These are phyloP conservation scores for Labrus mixtus DNA, from an alignment of 2,113 vertebrate genomes.

Conservation along the genomic window DNA sequence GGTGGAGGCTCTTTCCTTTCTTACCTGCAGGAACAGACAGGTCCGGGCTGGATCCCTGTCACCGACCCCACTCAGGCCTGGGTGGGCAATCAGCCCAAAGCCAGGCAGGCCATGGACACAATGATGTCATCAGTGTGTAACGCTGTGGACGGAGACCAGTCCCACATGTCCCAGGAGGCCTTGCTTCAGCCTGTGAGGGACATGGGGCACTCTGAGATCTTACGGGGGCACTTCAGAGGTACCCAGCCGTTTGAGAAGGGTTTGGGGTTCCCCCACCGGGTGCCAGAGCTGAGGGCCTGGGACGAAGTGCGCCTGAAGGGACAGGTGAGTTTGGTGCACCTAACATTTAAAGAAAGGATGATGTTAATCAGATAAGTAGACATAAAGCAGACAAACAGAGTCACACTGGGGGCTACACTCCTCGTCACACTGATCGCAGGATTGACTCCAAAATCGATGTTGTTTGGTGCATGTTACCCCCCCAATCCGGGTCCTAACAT, in stretches of 20 bases:
- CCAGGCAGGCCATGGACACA: slow-evolving; percentile 77
- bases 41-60: slow-evolving; percentile 79
- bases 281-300: slow-evolving; percentile 81
- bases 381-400: no score
- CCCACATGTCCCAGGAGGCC: slow-evolving; percentile 79
- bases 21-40: slow-evolving; percentile 84
- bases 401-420: no score
- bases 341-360: not conserved
- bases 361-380: not conserved
- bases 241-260: slow-evolving; percentile 87
- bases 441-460: no score
- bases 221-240: slow-evolving; percentile 83
- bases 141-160: slow-evolving; percentile 74
- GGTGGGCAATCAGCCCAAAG: slow-evolving; percentile 77
- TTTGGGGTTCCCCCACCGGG: slow-evolving; percentile 83
- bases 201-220: slow-evolving; percentile 85
- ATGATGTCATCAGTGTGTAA: slow-evolving; percentile 80
- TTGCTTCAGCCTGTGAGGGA: slow-evolving; percentile 85
- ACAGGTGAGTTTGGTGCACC: slow-evolving; percentile 75
- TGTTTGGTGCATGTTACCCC: no score
- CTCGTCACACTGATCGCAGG: no score
- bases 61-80: slow-evolving; percentile 80
- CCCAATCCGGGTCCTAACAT: no score
- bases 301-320: slow-evolving; percentile 79
- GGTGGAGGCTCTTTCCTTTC: slow-evolving; percentile 83